A percentile compares a stretch with the other conserved stretches of the same genome.
Conservation (phyloP, 2,888 invertebrate species). For the Polia nebulosa region DNA sequence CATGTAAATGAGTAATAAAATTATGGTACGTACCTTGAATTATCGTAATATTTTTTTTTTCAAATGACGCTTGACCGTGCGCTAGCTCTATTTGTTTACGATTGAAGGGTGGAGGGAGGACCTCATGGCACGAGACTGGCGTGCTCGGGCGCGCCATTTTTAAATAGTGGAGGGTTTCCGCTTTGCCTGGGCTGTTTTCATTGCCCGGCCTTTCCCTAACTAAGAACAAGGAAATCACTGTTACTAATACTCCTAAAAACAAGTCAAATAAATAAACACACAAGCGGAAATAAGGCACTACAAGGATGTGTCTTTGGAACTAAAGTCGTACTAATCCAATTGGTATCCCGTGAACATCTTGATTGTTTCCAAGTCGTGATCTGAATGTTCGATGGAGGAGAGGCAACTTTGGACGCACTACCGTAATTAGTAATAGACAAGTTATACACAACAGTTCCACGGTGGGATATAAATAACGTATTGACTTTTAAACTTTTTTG, state of each 20-base stretch:
- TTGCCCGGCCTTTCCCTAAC: too few species aligned
- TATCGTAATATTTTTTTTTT: too few species aligned
- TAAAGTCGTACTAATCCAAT: constrained; percentile 80
- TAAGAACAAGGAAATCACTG: background rate
- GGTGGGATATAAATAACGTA: constrained; percentile 43
- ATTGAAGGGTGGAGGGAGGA: too few species aligned
- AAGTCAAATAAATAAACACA: constrained; percentile 37
- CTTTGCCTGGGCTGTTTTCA: too few species aligned
- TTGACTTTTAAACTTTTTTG: constrained; percentile 31
- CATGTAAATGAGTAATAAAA: too few species aligned
- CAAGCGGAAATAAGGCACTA: constrained; percentile 38
- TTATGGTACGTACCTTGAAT: too few species aligned
- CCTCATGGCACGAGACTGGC: too few species aligned
- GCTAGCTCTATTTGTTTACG: too few species aligned
- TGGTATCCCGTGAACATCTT: constrained; percentile 79
- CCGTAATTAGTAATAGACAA: constrained; percentile 71
- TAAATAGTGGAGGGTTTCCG: too few species aligned
- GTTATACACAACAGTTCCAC: constrained; percentile 54
- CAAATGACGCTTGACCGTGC: too few species aligned
- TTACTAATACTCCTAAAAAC: constrained; percentile 14
- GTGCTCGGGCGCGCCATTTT: too few species aligned
- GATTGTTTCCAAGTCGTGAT: constrained; percentile 85
- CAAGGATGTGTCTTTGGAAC: constrained; percentile 70
- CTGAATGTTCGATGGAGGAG: constrained; percentile 75
- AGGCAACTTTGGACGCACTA: constrained; percentile 68